Evolutionary conservation across 2,888 invertebrate species (phyloP).

Genomic region (Dolichopus griseipennis): DNA sequence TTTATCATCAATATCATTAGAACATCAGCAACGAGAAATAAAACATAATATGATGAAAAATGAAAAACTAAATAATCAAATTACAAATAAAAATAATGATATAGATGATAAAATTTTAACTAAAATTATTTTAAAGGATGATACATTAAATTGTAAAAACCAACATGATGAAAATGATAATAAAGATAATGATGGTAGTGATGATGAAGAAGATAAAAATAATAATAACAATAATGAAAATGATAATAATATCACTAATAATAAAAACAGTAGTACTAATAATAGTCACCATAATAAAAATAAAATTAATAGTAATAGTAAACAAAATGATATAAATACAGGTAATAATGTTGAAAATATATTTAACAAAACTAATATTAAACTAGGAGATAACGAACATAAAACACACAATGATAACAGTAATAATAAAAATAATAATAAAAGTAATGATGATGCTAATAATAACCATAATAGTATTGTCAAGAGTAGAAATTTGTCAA

Average conservation of each 20-base stretch:
- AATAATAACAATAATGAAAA: not conserved
- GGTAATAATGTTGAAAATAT: not conserved
- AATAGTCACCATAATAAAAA: not conserved
- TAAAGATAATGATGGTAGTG: slow-evolving; percentile 8
- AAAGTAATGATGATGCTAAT: not conserved
- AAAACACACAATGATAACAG: not conserved
- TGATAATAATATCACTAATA: not conserved
- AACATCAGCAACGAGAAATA: not conserved
- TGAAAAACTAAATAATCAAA: not conserved
- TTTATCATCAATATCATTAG: not conserved
- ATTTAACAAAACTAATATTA: slow-evolving; percentile 9
- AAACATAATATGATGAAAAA: not conserved
- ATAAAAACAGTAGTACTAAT: not conserved
- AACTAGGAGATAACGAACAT: slow-evolving; percentile 4
- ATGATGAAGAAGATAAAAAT: not conserved
- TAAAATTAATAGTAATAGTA: slow-evolving; percentile 7
- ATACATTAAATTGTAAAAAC: not conserved
- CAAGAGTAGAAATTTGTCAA: slow-evolving; percentile 7
- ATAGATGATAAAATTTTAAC: slow-evolving; percentile 11
- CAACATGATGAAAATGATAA: slow-evolving; percentile 11
- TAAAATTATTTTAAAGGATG: not conserved
- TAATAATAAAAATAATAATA: not conserved
- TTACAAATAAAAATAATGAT: slow-evolving; percentile 8
- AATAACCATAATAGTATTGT: slow-evolving; percentile 9
- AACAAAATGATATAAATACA: not conserved